Conservation (phyloP, 2,797 vertebrate species). For the Fundulus diaphanus region DNA sequence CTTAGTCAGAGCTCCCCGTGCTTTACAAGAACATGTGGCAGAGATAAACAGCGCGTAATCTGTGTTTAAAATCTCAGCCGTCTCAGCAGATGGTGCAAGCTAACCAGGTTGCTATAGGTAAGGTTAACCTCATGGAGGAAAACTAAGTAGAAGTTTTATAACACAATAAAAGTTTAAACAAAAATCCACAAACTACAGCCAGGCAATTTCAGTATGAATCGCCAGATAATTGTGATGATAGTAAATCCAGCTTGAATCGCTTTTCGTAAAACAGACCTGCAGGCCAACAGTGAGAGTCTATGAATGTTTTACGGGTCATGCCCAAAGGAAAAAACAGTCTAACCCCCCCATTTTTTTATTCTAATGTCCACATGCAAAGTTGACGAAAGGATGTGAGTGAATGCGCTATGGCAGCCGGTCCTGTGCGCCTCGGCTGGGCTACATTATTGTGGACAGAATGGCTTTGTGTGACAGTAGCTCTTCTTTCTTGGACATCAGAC, state of each 20-base stretch:
- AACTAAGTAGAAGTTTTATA: not conserved
- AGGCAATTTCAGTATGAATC: not conserved
- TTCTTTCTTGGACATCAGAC: conserved; percentile 58
- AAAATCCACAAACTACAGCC: not conserved
- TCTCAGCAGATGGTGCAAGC: conserved; percentile 19
- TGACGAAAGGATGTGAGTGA: not conserved
- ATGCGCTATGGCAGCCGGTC: not conserved
- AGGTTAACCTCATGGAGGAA: conserved; percentile 5
- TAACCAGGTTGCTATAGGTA: not conserved
- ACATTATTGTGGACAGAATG: conserved; percentile 42
- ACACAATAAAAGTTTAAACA: not conserved
- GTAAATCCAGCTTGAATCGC: not conserved
- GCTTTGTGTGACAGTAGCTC: conserved; percentile 44
- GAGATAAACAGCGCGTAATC: conserved; percentile 25
- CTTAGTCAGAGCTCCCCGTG: conserved; percentile 41
- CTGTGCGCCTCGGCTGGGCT: conserved; percentile 40
- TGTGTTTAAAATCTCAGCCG: conserved; percentile 25
- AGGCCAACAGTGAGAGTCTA: not conserved
- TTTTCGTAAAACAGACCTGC: not conserved
- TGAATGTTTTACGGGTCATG: not conserved
- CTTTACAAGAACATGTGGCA: conserved; percentile 23
- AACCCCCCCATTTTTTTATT: not conserved
- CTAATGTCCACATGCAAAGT: not conserved
- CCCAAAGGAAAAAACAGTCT: not conserved
- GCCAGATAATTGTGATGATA: not conserved